These are phyloP conservation scores for Takifugu flavidus DNA, from an alignment of 2,113 vertebrate species.

Conservation along the genomic window DNA sequence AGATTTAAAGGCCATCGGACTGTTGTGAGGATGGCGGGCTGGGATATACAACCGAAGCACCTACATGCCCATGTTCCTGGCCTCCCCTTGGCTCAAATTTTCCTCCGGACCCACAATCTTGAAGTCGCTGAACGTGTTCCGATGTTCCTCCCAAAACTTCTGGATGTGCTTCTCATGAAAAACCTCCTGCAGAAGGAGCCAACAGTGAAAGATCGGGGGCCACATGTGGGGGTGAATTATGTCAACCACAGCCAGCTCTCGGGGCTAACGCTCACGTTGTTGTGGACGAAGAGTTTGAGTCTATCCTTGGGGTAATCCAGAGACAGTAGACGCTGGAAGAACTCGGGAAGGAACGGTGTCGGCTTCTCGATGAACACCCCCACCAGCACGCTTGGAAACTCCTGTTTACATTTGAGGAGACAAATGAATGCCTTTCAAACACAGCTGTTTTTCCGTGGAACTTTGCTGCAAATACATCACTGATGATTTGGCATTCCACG, in stretches of 20 bases:
- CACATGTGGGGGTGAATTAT: background rate
- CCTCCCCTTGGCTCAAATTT: conserved; percentile 90
- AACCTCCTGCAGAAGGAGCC: conserved; percentile 81
- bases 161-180: conserved; percentile 97
- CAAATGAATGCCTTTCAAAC: conserved; percentile 28
- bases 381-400: conserved; percentile 84
- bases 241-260: conserved; percentile 18
- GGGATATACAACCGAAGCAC: conserved; percentile 3
- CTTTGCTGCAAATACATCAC: conserved; percentile 47
- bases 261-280: conserved; percentile 82
- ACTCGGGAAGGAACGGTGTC: conserved; percentile 94
- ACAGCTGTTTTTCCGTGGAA: background rate
- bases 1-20: background rate
- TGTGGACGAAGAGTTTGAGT: conserved; percentile 91
- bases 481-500: background rate
- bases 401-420: conserved; percentile 74
- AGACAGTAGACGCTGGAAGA: conserved; percentile 83
- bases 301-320: conserved; percentile 90
- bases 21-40: no score
- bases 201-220: conserved; percentile 5
- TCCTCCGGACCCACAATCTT: conserved; percentile 98
- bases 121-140: conserved; percentile 79
- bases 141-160: conserved; percentile 89
- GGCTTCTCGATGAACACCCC: conserved; percentile 96
- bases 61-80: conserved; percentile 98